A percentile compares a stretch with the other conserved stretches of the same genome.
Conservation (phyloP, 2,113 vertebrate genomes). For the Ciconia maguari region DNA sequence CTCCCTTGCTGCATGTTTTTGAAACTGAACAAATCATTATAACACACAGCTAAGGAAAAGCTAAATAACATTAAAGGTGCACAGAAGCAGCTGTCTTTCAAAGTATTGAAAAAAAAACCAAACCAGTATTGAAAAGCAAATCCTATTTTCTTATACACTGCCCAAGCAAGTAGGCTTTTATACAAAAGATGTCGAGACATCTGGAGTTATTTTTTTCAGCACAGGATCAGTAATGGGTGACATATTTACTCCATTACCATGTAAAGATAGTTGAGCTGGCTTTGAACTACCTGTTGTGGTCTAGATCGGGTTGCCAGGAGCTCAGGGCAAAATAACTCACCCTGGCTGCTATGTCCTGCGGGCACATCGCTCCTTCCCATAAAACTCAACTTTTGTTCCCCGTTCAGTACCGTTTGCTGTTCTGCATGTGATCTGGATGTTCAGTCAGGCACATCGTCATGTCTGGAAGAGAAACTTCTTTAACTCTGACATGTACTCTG, state of each 20-base stretch:
- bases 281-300: neutral
- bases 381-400: neutral
- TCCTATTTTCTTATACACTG: neutral
- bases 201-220: neutral
- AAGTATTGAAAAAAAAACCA: neutral
- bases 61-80: slow-evolving; percentile 24
- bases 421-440: neutral
- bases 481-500: neutral
- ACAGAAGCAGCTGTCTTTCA: slow-evolving; percentile 23
- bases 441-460: neutral
- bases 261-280: neutral
- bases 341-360: neutral
- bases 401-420: neutral
- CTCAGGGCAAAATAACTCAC: neutral
- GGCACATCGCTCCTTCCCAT: neutral
- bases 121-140: neutral
- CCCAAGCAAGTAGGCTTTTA: neutral
- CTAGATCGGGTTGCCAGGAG: neutral
- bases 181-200: neutral
- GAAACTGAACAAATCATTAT: slow-evolving; percentile 44
- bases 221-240: neutral
- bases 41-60: slow-evolving; percentile 37
- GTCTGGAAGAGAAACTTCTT: neutral
- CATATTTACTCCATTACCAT: neutral
- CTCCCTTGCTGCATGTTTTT: slow-evolving; percentile 56